A percentile compares a stretch with the other conserved stretches of the same genome.
These are phyloP conservation scores for Horisme vitalbata DNA, from an alignment of 2,888 invertebrate species.

Conservation along the genomic window DNA sequence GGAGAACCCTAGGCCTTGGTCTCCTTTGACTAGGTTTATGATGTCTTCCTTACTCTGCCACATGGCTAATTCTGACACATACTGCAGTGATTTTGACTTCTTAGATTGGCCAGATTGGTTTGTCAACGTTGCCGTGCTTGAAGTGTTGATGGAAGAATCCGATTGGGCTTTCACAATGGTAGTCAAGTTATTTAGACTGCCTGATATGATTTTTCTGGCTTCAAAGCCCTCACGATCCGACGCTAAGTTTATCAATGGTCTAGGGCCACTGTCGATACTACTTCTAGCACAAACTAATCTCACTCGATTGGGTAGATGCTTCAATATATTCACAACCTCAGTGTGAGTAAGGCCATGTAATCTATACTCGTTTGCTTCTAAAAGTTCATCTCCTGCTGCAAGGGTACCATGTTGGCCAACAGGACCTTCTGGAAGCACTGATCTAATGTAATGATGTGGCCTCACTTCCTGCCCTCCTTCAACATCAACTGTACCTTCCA, in stretches of 20 bases:
- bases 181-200: slow-evolving; percentile 92
- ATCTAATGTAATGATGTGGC: slow-evolving; percentile 99
- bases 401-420: slow-evolving; percentile 95
- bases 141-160: slow-evolving; percentile 95
- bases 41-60: slow-evolving; percentile 97
- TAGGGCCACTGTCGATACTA: slow-evolving; percentile 85
- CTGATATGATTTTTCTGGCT: slow-evolving; percentile 91
- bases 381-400: slow-evolving; percentile 97
- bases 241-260: slow-evolving; percentile 89
- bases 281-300: slow-evolving; percentile 94
- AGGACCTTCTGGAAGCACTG: slow-evolving; percentile 97
- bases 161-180: slow-evolving; percentile 96
- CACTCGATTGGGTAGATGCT: slow-evolving; percentile 95
- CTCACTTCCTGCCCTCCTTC: slow-evolving; percentile 97
- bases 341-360: slow-evolving; percentile 96
- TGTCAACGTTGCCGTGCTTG: slow-evolving; percentile 91
- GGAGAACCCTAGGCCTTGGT: slow-evolving; percentile 98
- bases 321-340: slow-evolving; percentile 97
- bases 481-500: slow-evolving; percentile 99
- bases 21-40: slow-evolving; percentile 95
- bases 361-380: slow-evolving; percentile 97
- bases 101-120: slow-evolving; percentile 86
- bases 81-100: slow-evolving; percentile 96
- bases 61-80: slow-evolving; percentile 96
- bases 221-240: slow-evolving; percentile 91